Conservation (phyloP, 2,797 vertebrate species). For the Sebastes iracundus region DNA sequence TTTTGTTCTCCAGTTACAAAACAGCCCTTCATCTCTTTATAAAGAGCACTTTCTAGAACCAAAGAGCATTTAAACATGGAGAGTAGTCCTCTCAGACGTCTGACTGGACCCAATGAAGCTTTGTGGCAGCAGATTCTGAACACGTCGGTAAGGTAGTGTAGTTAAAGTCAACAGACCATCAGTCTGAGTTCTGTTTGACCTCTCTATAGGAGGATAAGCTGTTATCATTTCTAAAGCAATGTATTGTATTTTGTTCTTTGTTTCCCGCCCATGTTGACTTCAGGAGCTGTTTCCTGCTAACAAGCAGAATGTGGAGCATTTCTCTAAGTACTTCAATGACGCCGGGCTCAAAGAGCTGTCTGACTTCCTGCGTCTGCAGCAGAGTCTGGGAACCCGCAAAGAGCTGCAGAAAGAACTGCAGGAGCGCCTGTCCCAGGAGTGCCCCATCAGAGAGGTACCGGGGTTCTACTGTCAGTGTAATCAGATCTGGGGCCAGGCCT, state of each 20-base stretch:
- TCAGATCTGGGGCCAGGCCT: not conserved
- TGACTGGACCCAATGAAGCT: no score
- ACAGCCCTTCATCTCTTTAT: not conserved
- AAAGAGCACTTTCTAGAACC: not conserved
- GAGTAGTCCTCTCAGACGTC: no score
- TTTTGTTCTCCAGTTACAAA: no score
- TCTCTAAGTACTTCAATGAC: conserved; percentile 91
- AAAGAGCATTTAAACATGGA: not conserved
- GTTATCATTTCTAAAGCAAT: not conserved
- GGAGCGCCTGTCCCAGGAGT: conserved; percentile 90
- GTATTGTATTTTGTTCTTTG: not conserved
- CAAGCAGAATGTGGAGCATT: conserved; percentile 93
- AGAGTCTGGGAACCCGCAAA: conserved; percentile 91
- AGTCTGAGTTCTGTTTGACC: no score
- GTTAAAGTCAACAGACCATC: no score
- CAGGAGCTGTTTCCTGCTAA: conserved; percentile 93
- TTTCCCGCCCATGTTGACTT: not conserved
- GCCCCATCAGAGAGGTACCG: conserved; percentile 89
- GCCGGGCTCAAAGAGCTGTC: conserved; percentile 93
- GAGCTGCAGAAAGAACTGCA: conserved; percentile 94
- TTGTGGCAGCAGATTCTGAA: no score
- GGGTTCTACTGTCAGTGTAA: no score
- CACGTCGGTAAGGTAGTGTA: accelerated
- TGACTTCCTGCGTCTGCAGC: conserved; percentile 89
- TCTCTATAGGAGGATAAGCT: not conserved